Base-by-base conservation (phyloP, 2,797 vertebrate genomes). In the Odontamblyopus rebecca region DNA sequence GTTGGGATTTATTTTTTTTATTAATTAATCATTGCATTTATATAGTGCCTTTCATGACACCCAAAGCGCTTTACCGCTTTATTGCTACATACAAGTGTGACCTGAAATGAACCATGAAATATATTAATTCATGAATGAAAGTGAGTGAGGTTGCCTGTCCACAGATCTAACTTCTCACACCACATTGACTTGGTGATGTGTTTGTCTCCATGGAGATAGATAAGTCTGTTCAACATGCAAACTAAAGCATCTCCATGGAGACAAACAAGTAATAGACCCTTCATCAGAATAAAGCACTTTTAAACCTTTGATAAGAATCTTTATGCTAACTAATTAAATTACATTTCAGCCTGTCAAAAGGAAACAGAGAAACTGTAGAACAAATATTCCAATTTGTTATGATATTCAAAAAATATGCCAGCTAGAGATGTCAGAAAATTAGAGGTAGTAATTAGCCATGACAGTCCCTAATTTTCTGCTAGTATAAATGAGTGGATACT, bases 401-500 rank as follows among this genome's bases (percentile, higher is more conserved):
- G 44, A 12, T 32, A 44, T 5, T 44, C 61, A 13, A 41, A 44
- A 41, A 41, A 41, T 44, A 23, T 63, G 9, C 11, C 1, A 4
- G 19, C n/a, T 32, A 7, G 15, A 32, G 29, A 8, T 35, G 16
- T 62, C 61, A 63, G 61, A 63, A 15, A 41, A 41, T 63, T 26
- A 13, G n/a, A 41, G 44, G 61, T 44, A 63, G 35, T 35, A 62
- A 62, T 62, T 38, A 62, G 6, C 61, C 61, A 26, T 41, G 61
- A 44, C 61, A 41, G 61, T 63, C 35, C 61, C 19, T 63, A n/a
- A 63, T 44, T 63, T n/a, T 41, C 35, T 44, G n/a, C 5, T 5
- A 7, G 61, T 63, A 23, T 23, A 63, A 41, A 23, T 41, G 61
- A 41, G 61, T 63, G 35, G 35, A 15, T 44, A 26, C 30, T 41